These are phyloP conservation scores for Hypselothyrea guttata DNA, from an alignment of 2,888 invertebrate genomes.

Conservation along the genomic window DNA sequence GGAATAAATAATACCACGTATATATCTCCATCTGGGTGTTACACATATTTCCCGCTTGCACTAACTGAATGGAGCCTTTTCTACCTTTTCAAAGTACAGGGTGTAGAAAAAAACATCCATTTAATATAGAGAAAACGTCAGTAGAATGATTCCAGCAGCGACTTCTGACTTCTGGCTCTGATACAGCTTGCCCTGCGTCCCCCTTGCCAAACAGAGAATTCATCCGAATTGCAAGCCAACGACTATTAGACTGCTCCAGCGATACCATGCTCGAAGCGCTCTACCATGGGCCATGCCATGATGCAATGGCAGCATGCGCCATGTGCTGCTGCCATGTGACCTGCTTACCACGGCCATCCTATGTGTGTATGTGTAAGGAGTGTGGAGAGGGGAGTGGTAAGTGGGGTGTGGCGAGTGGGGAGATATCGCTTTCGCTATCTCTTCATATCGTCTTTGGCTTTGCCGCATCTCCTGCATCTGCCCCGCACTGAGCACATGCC, in stretches of 20 bases:
- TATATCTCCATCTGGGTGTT: too few species aligned
- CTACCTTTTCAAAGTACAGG: neutral
- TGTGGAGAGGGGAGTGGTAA: too few species aligned
- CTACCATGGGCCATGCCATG: constrained; percentile 19
- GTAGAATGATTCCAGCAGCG: constrained; percentile 33
- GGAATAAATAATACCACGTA: too few species aligned
- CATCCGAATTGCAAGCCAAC: constrained; percentile 58
- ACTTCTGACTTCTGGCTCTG: neutral
- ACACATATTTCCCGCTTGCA: too few species aligned
- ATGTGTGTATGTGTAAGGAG: too few species aligned
- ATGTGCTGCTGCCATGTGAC: constrained; percentile 38
- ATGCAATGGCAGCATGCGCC: constrained; percentile 3
- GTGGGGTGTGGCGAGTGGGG: neutral
- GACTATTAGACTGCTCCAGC: constrained; percentile 37
- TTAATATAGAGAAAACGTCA: constrained; percentile 53
- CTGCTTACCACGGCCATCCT: constrained; percentile 50
- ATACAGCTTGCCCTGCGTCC: constrained; percentile 1
- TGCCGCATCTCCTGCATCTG: constrained; percentile 7
- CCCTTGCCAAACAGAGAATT: constrained; percentile 47
- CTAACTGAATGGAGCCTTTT: too few species aligned
- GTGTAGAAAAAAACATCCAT: constrained; percentile 30
- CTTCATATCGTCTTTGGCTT: constrained; percentile 45
- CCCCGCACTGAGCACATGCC: constrained; percentile 4
- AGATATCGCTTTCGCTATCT: constrained; percentile 46
- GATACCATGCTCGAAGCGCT: constrained; percentile 25